Base-by-base conservation (phyloP, 2,888 invertebrate genomes). In the Deilephila elpenor region DNA sequence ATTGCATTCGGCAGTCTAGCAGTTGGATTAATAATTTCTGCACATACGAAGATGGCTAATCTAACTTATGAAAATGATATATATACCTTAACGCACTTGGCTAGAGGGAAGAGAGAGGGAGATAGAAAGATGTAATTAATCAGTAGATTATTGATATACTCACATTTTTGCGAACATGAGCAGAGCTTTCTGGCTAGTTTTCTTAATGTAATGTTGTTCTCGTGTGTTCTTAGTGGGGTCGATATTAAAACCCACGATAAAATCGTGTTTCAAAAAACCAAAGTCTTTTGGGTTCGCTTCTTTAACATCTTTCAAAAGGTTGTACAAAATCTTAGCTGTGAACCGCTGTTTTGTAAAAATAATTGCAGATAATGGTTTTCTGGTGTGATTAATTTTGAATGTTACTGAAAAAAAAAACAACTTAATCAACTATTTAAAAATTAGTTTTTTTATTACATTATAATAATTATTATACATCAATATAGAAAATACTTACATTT, bases 261-360 rank as follows among this genome's bases (percentile, higher is more conserved):
- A 98, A 80, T 97, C 97, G 0, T 97, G 95, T 75, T 95, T 93
- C 0, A 97, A 82, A 79, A 96, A 96, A 0, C 90, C 90, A 77
- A 96, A 96, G 17, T 95, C 89, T 5, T 76, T 70, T 0, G 95
- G 90, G 75, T 95, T 91, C 0, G 75, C 59, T 32, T 93, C 80
- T 14, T 89, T 91, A 0, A 95, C 95, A 0, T 93, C 89, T 74
- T 96, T 95, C 5, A 98, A 81, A 5, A 97, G 85, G 76, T 97
- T 96, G 84, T 95, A 97, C 0, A 98, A 82, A 8, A 97, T 94
- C 89, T 97, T 97, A 0, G 98, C 97, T 0, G 97, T 97, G 79
- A 97, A 96, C 70, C 98, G 93, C 78, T 96, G 95, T 80, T 96
- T 91, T 0, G 97, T 96, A 87, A 98, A 98, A 75, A 98, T 95